phyloP scores from a whole-genome alignment of 2,888 invertebrate species.

The Scaptodrosophila latifasciaeformis region DNA sequence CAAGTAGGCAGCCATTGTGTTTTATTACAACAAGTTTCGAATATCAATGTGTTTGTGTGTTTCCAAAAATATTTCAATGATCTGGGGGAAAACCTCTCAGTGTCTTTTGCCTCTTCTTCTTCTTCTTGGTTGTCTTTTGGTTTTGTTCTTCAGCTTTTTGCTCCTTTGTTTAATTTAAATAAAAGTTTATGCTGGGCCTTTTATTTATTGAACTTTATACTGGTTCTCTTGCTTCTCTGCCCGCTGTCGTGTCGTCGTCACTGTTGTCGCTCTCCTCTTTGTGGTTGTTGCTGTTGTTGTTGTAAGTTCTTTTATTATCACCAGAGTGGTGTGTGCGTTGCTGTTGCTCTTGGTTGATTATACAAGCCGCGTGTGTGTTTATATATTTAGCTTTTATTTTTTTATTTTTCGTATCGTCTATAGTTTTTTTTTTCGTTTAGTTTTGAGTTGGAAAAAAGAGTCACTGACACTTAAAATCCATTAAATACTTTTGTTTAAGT shows the following conservation, averaged over 20 bases:
- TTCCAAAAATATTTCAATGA: conserved; percentile 53
- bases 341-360: conserved; percentile 50
- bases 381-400: conserved; percentile 30
- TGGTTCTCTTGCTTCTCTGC: conserved; percentile 30
- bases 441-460: conserved; percentile 43
- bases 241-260: neutral
- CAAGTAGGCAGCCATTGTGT: conserved; percentile 70
- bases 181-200: conserved; percentile 25
- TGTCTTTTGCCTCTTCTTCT: conserved; percentile 9
- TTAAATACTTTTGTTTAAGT: conserved; percentile 44
- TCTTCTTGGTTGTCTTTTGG: conserved; percentile 19
- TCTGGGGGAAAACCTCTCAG: conserved; percentile 34
- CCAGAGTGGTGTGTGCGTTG: conserved; percentile 25
- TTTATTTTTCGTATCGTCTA: conserved; percentile 20
- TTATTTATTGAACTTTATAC: conserved; percentile 51
- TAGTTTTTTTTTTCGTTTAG: conserved; percentile 22
- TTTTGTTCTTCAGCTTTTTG: conserved; percentile 17
- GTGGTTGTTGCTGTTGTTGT: conserved; percentile 37
- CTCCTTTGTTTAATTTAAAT: conserved; percentile 55
- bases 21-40: too few species aligned
- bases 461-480: conserved; percentile 72
- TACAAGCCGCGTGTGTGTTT: conserved; percentile 41
- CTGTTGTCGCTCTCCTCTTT: conserved; percentile 1
- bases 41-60: conserved; percentile 28
- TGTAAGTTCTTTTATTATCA: conserved; percentile 69